Evolutionary conservation across 2,113 vertebrate genomes (phyloP).

Genomic region (Odontophorus gujanensis): DNA sequence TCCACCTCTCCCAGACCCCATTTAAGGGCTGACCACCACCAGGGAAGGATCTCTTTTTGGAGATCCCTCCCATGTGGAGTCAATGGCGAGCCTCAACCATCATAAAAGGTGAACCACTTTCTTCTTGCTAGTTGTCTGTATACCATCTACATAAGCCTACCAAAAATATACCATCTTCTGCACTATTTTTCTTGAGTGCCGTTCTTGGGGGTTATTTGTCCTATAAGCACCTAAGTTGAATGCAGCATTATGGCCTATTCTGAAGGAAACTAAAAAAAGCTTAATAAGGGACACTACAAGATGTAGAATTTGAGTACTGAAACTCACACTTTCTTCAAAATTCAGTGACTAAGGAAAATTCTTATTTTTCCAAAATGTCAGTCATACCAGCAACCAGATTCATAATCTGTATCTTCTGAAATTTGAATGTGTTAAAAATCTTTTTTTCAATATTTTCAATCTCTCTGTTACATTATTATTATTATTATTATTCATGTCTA

Average conservation of each 20-base stretch:
- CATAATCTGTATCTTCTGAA: background rate
- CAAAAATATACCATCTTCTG: no score
- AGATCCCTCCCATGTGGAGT: no score
- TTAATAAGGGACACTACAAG: background rate
- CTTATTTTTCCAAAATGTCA: background rate
- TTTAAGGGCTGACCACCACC: no score
- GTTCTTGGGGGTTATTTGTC: no score
- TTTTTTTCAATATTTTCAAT: background rate
- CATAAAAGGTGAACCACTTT: no score
- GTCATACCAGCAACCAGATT: background rate
- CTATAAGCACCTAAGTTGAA: background rate
- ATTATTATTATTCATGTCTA: background rate
- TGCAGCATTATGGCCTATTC: background rate
- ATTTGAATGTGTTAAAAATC: background rate
- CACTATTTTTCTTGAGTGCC: no score
- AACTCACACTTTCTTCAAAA: background rate
- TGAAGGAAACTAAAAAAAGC: background rate
- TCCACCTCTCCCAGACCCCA: no score
- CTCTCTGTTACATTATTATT: background rate
- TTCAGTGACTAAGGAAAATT: background rate
- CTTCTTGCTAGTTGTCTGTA: no score
- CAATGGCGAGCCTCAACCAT: no score
- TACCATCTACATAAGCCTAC: no score
- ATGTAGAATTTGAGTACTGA: background rate
- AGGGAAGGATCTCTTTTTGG: no score